These are phyloP conservation scores for Dynastes hyllus DNA, from an alignment of 2,888 invertebrate genomes.

Conservation along the genomic window DNA sequence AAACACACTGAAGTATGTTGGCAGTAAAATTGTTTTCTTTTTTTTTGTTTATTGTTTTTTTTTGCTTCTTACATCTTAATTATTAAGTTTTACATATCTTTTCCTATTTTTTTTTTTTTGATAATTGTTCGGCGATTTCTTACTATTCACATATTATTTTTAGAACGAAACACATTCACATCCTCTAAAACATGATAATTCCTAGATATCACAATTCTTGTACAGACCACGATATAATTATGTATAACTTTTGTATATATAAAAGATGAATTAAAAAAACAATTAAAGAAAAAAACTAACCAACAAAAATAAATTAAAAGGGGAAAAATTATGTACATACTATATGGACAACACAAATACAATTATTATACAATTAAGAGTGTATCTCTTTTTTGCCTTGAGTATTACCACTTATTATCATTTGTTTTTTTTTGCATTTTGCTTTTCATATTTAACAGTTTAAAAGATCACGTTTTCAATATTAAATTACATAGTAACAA, in stretches of 20 bases:
- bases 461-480: background rate
- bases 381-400: constrained; percentile 1
- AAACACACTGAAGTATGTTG: constrained; percentile 58
- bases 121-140: constrained; percentile 56
- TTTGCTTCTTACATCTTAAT: background rate
- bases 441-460: background rate
- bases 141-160: background rate
- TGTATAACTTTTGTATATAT: background rate
- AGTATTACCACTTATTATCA: constrained; percentile 23
- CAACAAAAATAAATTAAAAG: constrained; percentile 40
- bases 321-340: constrained; percentile 40
- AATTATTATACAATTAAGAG: no score
- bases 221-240: constrained; percentile 44
- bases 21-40: constrained; percentile 51
- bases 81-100: constrained; percentile 1
- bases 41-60: constrained; percentile 27
- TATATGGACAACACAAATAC: background rate
- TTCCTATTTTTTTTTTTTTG: constrained; percentile 23
- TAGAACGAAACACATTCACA: background rate
- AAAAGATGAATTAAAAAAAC: background rate
- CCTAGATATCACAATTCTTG: constrained; percentile 64
- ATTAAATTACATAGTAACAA: background rate
- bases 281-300: constrained; percentile 19
- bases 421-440: constrained; percentile 5
- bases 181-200: constrained; percentile 59